Evolutionary conservation across 2,113 vertebrate species (phyloP).

Genomic region (Ciconia boyciana): DNA sequence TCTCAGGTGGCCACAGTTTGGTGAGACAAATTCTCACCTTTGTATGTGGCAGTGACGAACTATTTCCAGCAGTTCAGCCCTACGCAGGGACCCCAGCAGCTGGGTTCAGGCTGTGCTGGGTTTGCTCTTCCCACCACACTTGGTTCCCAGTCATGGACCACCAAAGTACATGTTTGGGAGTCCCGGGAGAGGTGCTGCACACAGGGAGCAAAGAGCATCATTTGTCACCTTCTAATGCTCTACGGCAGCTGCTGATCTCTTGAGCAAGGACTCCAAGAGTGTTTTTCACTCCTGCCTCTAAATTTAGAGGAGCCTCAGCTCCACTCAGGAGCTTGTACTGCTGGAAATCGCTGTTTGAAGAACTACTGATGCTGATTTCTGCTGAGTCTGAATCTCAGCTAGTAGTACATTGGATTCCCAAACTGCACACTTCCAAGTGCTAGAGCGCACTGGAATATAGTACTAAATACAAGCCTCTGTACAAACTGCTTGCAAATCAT

Average conservation of each 20-base stretch:
- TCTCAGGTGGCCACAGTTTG: neutral
- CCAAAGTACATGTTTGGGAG: neutral
- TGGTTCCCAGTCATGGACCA: neutral
- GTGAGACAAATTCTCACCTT: neutral
- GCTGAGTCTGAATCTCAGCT: neutral
- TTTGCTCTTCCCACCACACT: neutral
- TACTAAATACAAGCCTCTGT: neutral
- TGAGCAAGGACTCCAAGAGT: neutral
- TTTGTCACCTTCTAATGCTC: neutral
- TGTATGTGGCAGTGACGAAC: accelerated
- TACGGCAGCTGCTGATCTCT: neutral
- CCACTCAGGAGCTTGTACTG: neutral
- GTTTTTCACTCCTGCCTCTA: neutral
- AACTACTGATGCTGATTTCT: neutral
- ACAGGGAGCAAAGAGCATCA: neutral
- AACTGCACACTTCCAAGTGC: neutral
- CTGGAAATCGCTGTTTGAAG: neutral
- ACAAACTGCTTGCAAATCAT: neutral
- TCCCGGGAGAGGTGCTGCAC: neutral
- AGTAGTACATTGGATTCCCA: neutral
- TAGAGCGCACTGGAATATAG: neutral
- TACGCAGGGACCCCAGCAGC: neutral
- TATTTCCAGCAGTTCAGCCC: neutral
- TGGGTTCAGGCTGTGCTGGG: neutral
- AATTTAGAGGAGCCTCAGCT: neutral